Base-by-base conservation (phyloP, 2,888 invertebrate genomes). In the Ectemnius lituratus region DNA sequence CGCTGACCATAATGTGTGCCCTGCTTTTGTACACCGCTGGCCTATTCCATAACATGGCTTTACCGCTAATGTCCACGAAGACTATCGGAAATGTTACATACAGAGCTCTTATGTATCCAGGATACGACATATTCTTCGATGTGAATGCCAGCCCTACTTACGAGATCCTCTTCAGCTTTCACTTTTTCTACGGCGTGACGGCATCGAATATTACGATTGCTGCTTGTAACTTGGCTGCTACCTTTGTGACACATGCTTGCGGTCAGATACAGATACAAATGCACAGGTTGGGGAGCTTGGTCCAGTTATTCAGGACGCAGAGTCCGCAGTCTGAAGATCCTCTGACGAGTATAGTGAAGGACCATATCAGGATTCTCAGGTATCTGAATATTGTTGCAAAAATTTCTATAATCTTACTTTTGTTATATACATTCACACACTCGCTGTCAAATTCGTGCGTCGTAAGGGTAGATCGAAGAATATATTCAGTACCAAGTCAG, bases 21-120 rank as follows among this genome's bases (percentile, higher is more conserved):
- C 20, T 23, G 2, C 80, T 79, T 47, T 79, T 84, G 75, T 86
- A 82, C 57, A 46, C 61, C 13, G 75, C 74, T 14, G 76, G 71
- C 2, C 6, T 74, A 0, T 77, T 78, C 2, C 84, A 79, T 59
- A 70, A 76, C 20, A 56, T 67, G 16, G 27, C 76, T 5, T 4
- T 74, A n/a, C 82, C 72, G 6, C 73, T 70, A 3, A 2, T 23
- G 23, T 23, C 23, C 1, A 23, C 1, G 23, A 2, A 23, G 23
- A 23, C 23, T 23, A 20, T 23, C 14, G 60, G 52, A 18, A 86
- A 83, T 20, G 37, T 70, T 2, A 85, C 73, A n/a, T 57, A 76
- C 27, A 70, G 80, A 63, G 73, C 78, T 0, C 58, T 82, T 1
- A 76, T 80, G 0, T 83, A 83, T 80, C 80, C 82, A 16, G 75